Percentiles rank a stretch among this genome's conserved stretches.
These are phyloP conservation scores for Lytechinus pictus DNA, from an alignment of 35 echinoderm and acorn worm species.

Conservation along the genomic window DNA sequence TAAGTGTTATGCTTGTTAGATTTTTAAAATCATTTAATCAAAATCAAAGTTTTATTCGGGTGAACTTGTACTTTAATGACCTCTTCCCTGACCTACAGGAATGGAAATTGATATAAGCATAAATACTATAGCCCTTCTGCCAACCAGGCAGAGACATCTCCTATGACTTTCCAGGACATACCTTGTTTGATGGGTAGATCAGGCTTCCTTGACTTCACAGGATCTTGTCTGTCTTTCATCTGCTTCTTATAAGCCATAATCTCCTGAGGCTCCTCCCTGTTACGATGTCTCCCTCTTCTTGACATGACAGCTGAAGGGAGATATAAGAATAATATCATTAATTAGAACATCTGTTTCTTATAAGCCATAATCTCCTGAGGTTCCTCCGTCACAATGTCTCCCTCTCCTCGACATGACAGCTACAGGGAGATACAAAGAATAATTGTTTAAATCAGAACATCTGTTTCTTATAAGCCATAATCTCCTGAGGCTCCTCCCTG, in stretches of 20 bases:
- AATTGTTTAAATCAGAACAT: not conserved
- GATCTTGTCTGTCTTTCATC: constrained; percentile 91
- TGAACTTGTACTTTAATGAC: too few relatives aligned
- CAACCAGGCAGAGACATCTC: too few relatives aligned
- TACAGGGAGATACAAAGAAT: constrained; percentile 43
- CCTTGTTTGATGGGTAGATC: constrained; percentile 87
- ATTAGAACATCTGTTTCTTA: constrained; percentile 62
- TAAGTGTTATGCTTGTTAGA: too few relatives aligned
- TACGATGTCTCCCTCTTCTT: not conserved
- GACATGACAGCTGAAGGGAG: not conserved
- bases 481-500: too few relatives aligned
- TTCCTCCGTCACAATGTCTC: constrained; percentile 10
- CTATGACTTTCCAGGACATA: not conserved
- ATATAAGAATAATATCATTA: too few relatives aligned
- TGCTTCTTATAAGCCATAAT: constrained; percentile 83
- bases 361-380: constrained; percentile 77
- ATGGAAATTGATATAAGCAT: too few relatives aligned
- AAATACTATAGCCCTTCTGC: too few relatives aligned
- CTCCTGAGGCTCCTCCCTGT: constrained; percentile 63
- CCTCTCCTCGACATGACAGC: constrained; percentile 40
- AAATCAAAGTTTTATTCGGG: too few relatives aligned
- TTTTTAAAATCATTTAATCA: too few relatives aligned
- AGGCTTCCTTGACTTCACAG: constrained; percentile 82
- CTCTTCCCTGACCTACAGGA: too few relatives aligned
- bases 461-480: constrained; percentile 83